Base-by-base conservation (phyloP, 2,113 vertebrate genomes). In the Phocoena sinus region DNA sequence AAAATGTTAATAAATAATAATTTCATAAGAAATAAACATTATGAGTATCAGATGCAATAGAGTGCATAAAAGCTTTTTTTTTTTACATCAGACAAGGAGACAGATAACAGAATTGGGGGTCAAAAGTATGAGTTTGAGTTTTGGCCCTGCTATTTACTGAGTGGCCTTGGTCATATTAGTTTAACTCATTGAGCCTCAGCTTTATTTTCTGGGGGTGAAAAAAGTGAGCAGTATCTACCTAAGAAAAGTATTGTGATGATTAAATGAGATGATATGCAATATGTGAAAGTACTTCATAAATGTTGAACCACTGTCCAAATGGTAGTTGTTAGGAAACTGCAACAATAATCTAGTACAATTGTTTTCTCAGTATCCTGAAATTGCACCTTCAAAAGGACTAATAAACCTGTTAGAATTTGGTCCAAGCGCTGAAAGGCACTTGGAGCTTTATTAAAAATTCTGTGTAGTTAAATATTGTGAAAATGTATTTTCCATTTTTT, bases 251-350 rank as follows among this genome's bases (percentile, higher is more conserved):
- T 73, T 38, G 1, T 94, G 71, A 87, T 58, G 58, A 79, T 86
- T 94, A 92, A 83, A n/a, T 79, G 63, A 84, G 33, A 67, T 80
- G 62, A 68, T 31, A 38, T 41, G 4, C 58, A 81, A 10, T 60
- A 71, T 91, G 41, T 70, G 56, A 87, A 95, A 93, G 62, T 95
- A n/a, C 73, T 90, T 62, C 76, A 28, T 84, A 89, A 88, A 80
- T 82, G 84, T 60, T 70, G 56, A 77, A 85, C n/a, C 6, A 79
- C 38, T 68, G 18, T 80, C 36, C 56, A 67, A 89, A 65, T 92
- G 21, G n/a, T 83, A 88, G n/a, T 89, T 92, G 44, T 80, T 76
- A 76, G 68, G 74, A 71, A 87, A 87, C 21, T 47, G 13, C 89
- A 89, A 36, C 26, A 89, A 23, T 56, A 50, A 38, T 76, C 53